Conservation (phyloP, 1,140 invertebrate genomes). For the Steinernema feltiae region DNA sequence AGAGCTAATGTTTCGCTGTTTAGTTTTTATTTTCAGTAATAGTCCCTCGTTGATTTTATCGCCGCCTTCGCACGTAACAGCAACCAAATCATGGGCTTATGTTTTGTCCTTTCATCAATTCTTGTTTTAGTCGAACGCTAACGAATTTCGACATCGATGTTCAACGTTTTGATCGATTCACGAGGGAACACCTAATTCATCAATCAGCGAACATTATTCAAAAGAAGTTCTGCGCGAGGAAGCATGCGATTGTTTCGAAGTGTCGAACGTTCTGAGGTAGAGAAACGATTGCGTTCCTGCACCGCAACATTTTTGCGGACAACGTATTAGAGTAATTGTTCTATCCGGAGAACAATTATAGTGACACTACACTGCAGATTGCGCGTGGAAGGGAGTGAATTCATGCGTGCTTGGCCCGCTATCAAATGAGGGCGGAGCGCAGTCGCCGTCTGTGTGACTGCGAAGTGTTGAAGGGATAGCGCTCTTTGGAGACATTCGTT, state of each 20-base stretch:
- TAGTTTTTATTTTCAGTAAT: not conserved
- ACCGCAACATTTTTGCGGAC: too few relatives aligned
- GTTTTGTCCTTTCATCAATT: not conserved
- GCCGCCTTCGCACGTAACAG: not conserved
- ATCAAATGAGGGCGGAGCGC: too few relatives aligned
- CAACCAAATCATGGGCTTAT: not conserved
- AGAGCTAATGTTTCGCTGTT: not conserved
- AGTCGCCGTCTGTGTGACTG: too few relatives aligned
- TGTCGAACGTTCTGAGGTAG: too few relatives aligned
- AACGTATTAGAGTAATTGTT: too few relatives aligned
- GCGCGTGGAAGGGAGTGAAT: too few relatives aligned
- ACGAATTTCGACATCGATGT: not conserved
- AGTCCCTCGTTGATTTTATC: not conserved
- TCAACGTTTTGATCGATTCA: not conserved
- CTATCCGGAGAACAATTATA: too few relatives aligned
- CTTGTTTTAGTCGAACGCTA: not conserved
- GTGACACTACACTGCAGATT: too few relatives aligned
- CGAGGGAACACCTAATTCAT: not conserved
- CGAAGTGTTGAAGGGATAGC: too few relatives aligned
- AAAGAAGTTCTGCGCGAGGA: not conserved
- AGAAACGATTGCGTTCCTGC: too few relatives aligned
- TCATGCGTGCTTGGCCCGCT: not conserved
- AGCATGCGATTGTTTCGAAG: not conserved
- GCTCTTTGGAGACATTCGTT: not conserved
- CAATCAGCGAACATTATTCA: not conserved